Evolutionary conservation across 2,113 vertebrate genomes (phyloP).

Genomic region (Corythornis cristatus): DNA sequence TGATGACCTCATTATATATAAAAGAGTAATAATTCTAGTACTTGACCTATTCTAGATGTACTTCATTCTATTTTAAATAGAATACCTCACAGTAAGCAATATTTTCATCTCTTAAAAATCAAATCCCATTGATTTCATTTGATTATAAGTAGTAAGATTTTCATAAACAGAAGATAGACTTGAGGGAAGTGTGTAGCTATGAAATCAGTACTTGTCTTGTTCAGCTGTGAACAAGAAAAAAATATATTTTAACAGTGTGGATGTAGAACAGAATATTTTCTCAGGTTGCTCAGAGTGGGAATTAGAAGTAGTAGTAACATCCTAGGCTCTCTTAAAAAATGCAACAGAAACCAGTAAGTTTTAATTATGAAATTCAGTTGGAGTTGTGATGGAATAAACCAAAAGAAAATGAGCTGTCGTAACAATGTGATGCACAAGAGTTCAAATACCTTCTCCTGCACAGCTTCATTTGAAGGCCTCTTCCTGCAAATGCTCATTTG

Average conservation of each 20-base stretch:
- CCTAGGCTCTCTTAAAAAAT: neutral
- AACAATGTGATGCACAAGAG: neutral
- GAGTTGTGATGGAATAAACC: neutral
- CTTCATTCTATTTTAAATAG: constrained; percentile 10
- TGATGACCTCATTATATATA: neutral
- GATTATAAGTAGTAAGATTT: neutral
- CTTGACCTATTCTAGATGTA: neutral
- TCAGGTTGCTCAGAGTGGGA: neutral
- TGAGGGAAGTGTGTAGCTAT: neutral
- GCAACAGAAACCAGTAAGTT: neutral
- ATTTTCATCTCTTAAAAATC: constrained; percentile 33
- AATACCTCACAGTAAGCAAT: neutral
- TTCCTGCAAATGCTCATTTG: neutral
- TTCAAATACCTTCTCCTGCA: neutral
- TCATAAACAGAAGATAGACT: neutral
- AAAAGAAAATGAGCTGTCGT: neutral
- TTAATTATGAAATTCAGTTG: neutral
- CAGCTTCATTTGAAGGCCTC: neutral
- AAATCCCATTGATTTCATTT: constrained; percentile 17
- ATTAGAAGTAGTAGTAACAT: neutral
- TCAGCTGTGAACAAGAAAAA: neutral
- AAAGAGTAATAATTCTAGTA: neutral
- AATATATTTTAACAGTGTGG: neutral
- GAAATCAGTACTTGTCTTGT: neutral
- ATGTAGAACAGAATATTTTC: neutral